phyloP scores from a whole-genome alignment of 1,140 invertebrate species.

The Sweltsa coloradensis region DNA sequence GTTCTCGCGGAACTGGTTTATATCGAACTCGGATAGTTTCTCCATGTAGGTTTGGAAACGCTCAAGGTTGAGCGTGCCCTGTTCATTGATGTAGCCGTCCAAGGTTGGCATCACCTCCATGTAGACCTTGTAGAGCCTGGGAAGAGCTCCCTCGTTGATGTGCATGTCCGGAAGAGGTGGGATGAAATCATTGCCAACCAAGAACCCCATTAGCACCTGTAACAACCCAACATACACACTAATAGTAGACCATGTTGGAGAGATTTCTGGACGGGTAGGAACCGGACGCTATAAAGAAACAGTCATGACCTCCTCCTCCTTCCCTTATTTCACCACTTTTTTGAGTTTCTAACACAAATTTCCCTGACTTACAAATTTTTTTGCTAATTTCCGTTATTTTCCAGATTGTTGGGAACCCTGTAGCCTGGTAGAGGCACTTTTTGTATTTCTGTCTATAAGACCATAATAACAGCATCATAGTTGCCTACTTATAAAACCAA shows the following conservation, averaged over 20 bases:
- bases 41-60: slow-evolving; percentile 82
- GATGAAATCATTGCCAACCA: slow-evolving; percentile 96
- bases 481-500: no score
- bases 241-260: slow-evolving; percentile 1
- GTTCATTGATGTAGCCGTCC: slow-evolving; percentile 88
- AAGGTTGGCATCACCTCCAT: slow-evolving; percentile 74
- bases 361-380: no score
- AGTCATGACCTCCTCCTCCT: no score
- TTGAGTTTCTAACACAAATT: no score
- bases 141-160: slow-evolving; percentile 79
- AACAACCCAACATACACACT: slow-evolving; percentile 13
- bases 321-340: no score
- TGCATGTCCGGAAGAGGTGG: slow-evolving; percentile 89
- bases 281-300: no score
- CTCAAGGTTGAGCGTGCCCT: slow-evolving; percentile 67
- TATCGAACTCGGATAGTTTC: slow-evolving; percentile 63
- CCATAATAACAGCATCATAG: no score
- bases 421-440: no score
- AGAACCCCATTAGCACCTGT: slow-evolving; percentile 82
- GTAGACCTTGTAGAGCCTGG: slow-evolving; percentile 78
- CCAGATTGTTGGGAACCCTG: no score
- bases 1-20: slow-evolving; percentile 71
- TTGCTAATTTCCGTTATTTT: no score
- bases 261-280: neutral
- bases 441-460: no score